A percentile compares a stretch with the other conserved stretches of the same genome.
Conservation (phyloP, 2,797 vertebrate genomes). For the Heteromormyrus szaboi region DNA sequence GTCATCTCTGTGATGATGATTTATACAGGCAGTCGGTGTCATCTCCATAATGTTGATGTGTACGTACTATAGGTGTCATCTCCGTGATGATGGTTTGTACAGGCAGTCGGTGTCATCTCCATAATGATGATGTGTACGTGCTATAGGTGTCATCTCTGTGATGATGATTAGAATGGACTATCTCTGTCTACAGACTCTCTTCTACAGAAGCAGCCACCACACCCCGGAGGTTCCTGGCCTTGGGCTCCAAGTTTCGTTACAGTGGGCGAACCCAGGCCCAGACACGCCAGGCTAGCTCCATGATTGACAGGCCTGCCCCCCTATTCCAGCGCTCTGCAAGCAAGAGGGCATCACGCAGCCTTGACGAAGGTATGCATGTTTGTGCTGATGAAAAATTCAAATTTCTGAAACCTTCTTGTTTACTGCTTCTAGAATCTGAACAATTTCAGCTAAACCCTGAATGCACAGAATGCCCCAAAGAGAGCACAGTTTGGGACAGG, state of each 20-base stretch:
- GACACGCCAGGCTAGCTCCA: constrained; percentile 86
- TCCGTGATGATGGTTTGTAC: neutral
- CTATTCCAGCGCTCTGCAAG: constrained; percentile 87
- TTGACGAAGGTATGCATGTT: constrained; percentile 76
- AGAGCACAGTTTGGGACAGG: neutral
- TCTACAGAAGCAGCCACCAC: constrained; percentile 88
- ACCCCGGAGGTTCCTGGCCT: constrained; percentile 80
- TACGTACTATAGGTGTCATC: neutral
- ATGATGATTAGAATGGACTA: neutral
- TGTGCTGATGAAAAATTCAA: neutral
- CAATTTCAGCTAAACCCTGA: neutral
- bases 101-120: neutral
- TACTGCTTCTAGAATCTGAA: constrained; percentile 45
- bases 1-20: neutral
- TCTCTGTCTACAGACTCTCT: constrained; percentile 67
- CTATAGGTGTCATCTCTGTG: neutral
- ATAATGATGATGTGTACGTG: neutral
- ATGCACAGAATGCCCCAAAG: neutral
- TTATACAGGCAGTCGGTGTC: neutral
- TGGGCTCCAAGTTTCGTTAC: constrained; percentile 98
- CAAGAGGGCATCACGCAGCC: constrained; percentile 85
- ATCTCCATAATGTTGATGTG: neutral
- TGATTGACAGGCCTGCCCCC: constrained; percentile 90
- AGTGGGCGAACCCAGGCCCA: constrained; percentile 93
- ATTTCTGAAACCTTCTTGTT: constrained; percentile 47